phyloP scores from a whole-genome alignment of 2,888 invertebrate genomes.

The Hyles lineata region DNA sequence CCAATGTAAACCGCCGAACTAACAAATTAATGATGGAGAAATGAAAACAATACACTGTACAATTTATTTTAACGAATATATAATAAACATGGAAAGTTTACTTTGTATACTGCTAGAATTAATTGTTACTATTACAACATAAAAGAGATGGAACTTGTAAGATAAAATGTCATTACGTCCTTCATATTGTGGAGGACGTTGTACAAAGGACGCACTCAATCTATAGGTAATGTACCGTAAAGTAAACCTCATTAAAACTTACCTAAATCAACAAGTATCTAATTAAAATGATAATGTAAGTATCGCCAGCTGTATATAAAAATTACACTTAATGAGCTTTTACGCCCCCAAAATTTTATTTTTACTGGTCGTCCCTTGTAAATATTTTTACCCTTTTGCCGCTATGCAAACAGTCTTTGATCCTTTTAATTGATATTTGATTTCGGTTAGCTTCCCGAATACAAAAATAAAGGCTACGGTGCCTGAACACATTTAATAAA shows the following conservation, averaged over 20 bases:
- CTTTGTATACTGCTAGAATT: too few relatives aligned
- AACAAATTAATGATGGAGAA: constrained; percentile 47
- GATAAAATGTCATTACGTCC: background rate
- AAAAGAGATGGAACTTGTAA: background rate
- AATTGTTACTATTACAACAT: too few relatives aligned
- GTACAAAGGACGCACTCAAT: background rate
- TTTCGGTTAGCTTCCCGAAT: constrained; percentile 51
- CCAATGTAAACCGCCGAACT: constrained; percentile 49
- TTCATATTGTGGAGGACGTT: background rate
- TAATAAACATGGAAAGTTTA: background rate
- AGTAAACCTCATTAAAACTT: background rate
- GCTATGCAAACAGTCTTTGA: constrained; percentile 59
- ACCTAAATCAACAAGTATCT: constrained; percentile 2
- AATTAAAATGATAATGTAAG: constrained; percentile 20
- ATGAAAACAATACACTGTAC: constrained; percentile 24
- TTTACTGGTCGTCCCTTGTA: constrained; percentile 46
- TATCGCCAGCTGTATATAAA: constrained; percentile 25
- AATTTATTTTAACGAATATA: background rate
- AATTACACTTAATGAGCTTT: constrained; percentile 38
- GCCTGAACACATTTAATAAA: background rate
- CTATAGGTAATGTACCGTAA: constrained; percentile 5
- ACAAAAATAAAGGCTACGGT: constrained; percentile 31
- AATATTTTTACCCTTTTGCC: constrained; percentile 58
- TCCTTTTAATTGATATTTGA: constrained; percentile 63
- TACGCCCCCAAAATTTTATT: constrained; percentile 55